Evolutionary conservation across 2,888 invertebrate genomes (phyloP).

Genomic region (Steinernema carpocapsae): DNA sequence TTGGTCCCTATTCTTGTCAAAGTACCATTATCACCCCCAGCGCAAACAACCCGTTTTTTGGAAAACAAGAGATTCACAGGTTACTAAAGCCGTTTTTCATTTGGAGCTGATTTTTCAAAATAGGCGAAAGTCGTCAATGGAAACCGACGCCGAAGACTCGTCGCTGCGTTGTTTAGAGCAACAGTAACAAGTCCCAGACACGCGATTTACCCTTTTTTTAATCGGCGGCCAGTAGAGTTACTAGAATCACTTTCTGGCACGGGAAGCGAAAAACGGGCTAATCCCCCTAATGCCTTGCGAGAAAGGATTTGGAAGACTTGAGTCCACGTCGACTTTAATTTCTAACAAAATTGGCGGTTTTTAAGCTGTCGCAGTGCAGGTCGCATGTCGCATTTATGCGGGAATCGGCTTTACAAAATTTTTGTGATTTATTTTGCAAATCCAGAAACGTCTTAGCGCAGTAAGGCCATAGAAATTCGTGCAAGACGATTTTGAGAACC

Average conservation of each 20-base stretch:
- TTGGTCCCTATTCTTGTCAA: not conserved
- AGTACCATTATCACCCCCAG: conserved; percentile 15
- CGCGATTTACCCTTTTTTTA: not conserved
- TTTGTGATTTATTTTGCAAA: too few species aligned
- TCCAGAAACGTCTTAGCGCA: too few species aligned
- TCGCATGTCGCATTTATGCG: too few species aligned
- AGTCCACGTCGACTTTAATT: conserved; percentile 4
- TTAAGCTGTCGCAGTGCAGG: too few species aligned
- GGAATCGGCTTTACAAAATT: too few species aligned
- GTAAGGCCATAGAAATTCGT: not conserved
- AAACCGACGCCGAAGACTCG: not conserved
- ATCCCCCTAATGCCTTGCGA: conserved; percentile 4
- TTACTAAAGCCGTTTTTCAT: not conserved
- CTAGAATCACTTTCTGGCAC: conserved; percentile 5
- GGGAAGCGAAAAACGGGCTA: not conserved
- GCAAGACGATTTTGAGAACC: not conserved
- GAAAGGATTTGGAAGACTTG: not conserved
- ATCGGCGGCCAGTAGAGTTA: not conserved
- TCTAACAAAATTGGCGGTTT: not conserved
- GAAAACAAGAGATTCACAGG: not conserved
- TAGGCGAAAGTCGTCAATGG: conserved; percentile 28
- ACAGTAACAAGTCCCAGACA: conserved; percentile 16
- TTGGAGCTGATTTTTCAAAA: not conserved
- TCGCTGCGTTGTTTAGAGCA: not conserved
- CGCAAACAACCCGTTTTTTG: not conserved